Percentiles rank a stretch among this genome's conserved stretches.
phyloP scores from a whole-genome alignment of 1,140 invertebrate genomes.

The Ooceraea biroi region DNA sequence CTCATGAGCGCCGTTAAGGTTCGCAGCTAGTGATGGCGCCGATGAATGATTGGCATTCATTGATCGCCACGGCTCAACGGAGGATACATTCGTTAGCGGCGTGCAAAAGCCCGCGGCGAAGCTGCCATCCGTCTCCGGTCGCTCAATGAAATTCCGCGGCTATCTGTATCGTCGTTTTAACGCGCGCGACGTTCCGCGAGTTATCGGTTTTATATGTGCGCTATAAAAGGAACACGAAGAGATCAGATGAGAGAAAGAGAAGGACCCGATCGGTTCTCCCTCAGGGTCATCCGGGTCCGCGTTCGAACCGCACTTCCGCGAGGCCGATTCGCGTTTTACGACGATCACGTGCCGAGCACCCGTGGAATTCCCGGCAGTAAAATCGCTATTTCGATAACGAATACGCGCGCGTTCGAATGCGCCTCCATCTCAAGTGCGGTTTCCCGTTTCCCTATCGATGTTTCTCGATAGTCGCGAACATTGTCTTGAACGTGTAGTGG shows the following conservation, averaged over 20 bases:
- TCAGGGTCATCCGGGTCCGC: conserved; percentile 23
- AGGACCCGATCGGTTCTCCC: conserved; percentile 34
- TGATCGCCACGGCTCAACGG: conserved; percentile 47
- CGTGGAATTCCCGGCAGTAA: conserved; percentile 27
- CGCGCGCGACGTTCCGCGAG: conserved; percentile 25
- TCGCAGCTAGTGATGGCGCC: conserved; percentile 35
- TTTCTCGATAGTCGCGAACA: conserved; percentile 16
- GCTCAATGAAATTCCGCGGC: conserved; percentile 55
- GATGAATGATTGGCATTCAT: conserved; percentile 59
- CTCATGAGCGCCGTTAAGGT: conserved; percentile 21
- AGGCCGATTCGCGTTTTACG: conserved; percentile 25
- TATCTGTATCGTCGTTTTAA: conserved; percentile 61
- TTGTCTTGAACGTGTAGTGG: conserved; percentile 12
- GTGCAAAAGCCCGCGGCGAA: neutral
- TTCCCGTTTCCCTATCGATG: neutral
- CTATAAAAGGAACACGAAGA: neutral
- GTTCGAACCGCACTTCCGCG: conserved; percentile 27
- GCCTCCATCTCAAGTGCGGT: neutral
- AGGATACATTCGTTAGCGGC: conserved; percentile 59
- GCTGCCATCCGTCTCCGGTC: conserved; percentile 2
- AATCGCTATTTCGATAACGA: conserved; percentile 45
- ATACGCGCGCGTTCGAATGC: conserved; percentile 1
- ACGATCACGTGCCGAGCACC: conserved; percentile 33
- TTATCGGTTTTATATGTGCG: conserved; percentile 50
- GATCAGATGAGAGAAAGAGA: neutral